Percentiles rank a stretch among this genome's conserved stretches.
phyloP scores from a whole-genome alignment of 2,113 vertebrate species.

The Puma concolor region DNA sequence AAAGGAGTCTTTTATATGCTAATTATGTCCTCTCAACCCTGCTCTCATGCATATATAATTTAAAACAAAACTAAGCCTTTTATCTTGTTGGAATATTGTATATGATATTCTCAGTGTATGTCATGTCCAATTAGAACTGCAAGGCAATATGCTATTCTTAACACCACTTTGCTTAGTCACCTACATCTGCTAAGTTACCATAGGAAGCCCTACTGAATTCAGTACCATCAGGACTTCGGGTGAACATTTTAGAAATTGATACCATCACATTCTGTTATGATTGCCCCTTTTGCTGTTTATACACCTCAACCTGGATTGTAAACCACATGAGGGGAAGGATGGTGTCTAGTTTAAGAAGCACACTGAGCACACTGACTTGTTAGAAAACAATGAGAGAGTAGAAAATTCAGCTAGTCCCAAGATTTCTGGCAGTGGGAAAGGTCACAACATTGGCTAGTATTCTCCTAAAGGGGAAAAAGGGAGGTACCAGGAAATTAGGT shows the following conservation, averaged over 20 bases:
- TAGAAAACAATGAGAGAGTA: not conserved
- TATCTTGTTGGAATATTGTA: not conserved
- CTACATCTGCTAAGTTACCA: not conserved
- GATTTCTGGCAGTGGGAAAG: not conserved
- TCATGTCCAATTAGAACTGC: not conserved
- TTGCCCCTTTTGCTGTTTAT: not conserved
- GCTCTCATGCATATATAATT: not conserved
- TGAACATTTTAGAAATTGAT: not conserved
- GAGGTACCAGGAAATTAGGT: not conserved
- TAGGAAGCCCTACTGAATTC: not conserved
- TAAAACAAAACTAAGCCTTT: not conserved
- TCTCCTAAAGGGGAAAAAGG: not conserved
- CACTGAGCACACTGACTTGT: not conserved
- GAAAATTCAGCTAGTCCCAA: not conserved
- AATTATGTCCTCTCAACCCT: not conserved
- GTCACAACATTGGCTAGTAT: not conserved
- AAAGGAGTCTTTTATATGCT: not conserved
- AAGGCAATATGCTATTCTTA: not conserved
- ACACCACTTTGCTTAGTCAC: not conserved
- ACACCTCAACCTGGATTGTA: not conserved
- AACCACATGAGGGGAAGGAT: not conserved
- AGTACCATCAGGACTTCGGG: not conserved
- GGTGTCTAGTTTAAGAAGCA: not conserved
- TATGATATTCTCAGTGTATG: not conserved
- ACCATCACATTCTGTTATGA: not conserved